A percentile compares a stretch with the other conserved stretches of the same genome.
Conservation (phyloP, 2,888 invertebrate species). For the Drosophila incognita region DNA sequence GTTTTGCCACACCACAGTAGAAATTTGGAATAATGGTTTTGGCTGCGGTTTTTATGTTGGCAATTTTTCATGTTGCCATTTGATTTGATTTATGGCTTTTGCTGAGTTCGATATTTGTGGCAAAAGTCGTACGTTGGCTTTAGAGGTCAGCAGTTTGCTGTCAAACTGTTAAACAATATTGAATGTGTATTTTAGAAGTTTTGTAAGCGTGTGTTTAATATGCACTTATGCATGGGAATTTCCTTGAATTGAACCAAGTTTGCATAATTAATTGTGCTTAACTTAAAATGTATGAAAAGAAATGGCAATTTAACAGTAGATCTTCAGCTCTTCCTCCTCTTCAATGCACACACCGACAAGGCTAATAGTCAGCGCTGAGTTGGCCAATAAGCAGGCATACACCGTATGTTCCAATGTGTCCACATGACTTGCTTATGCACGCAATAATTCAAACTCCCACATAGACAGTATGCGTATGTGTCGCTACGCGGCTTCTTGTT, state of each 20-base stretch:
- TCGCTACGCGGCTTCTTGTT: constrained; percentile 4
- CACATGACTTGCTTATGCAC: constrained; percentile 13
- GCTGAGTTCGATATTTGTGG: constrained; percentile 56
- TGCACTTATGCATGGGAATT: not conserved
- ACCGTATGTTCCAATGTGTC: not conserved
- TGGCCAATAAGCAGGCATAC: constrained; percentile 11
- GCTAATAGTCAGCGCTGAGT: constrained; percentile 14
- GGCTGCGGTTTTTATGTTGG: constrained; percentile 63
- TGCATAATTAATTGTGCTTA: not conserved
- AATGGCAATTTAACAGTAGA: not conserved
- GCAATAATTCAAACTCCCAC: not conserved
- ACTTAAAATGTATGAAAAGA: not conserved
- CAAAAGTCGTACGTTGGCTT: constrained; percentile 41
- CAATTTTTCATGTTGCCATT: constrained; percentile 72
- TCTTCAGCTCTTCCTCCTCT: not conserved
- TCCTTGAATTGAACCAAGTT: not conserved
- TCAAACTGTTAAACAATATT: constrained; percentile 14
- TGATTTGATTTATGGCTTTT: constrained; percentile 72
- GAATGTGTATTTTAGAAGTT: constrained; percentile 17
- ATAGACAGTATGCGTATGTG: constrained; percentile 3
- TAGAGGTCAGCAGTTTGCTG: constrained; percentile 14
- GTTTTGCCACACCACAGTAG: constrained; percentile 15
- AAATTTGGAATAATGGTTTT: constrained; percentile 56
- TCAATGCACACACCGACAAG: not conserved
- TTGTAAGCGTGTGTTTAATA: not conserved